Conservation (phyloP, 1,140 invertebrate genomes). For the Ceratina japonica region DNA sequence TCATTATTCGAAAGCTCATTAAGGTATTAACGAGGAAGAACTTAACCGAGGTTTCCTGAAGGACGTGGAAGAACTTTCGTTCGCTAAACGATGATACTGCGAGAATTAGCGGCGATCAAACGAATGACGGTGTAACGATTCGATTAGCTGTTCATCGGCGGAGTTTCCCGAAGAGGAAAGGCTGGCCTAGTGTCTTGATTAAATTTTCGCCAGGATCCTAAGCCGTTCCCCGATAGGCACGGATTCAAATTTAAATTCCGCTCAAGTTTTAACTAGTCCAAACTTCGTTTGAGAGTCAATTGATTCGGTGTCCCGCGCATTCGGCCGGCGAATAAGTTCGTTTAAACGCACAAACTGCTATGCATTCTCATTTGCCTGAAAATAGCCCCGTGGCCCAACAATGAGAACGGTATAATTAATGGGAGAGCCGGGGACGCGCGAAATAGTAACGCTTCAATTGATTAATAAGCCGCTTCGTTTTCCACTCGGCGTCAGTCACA, state of each 20-base stretch:
- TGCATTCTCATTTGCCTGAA: slow-evolving; percentile 40
- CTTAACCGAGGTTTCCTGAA: too few relatives aligned
- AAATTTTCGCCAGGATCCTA: not conserved
- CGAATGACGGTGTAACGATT: not conserved
- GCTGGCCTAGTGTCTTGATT: not conserved
- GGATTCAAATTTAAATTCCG: slow-evolving; percentile 30
- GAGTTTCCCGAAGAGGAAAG: not conserved
- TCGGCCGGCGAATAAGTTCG: slow-evolving; percentile 29
- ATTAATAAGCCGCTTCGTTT: slow-evolving; percentile 11
- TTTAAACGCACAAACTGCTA: slow-evolving; percentile 37
- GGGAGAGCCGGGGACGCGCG: not conserved
- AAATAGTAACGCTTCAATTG: slow-evolving; percentile 22
- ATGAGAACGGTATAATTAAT: slow-evolving; percentile 29
- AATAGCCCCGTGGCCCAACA: slow-evolving; percentile 17
- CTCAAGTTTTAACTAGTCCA: slow-evolving; percentile 30
- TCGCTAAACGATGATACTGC: too few relatives aligned
- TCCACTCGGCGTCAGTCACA: too few relatives aligned
- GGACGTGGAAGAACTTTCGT: too few relatives aligned
- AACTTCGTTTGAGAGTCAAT: slow-evolving; percentile 13
- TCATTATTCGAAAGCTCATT: too few relatives aligned
- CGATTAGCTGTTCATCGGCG: too few relatives aligned
- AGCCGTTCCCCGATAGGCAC: not conserved
- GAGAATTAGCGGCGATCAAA: not conserved
- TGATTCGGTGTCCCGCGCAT: slow-evolving; percentile 19
- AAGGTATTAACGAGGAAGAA: too few relatives aligned